Conservation (phyloP, 2,797 vertebrate genomes). For the Sebastes steindachneri region DNA sequence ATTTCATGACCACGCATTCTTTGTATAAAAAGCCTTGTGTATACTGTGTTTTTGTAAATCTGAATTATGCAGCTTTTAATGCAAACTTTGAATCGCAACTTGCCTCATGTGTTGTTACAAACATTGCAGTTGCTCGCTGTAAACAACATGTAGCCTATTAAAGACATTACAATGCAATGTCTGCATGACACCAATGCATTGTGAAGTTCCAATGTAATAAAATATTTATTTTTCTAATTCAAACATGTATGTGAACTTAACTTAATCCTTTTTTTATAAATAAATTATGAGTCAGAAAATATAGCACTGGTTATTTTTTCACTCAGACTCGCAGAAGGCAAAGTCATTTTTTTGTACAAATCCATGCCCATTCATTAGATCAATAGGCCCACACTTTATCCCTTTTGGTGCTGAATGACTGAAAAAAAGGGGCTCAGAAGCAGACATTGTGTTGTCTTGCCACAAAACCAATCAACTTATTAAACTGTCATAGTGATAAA, state of each 20-base stretch:
- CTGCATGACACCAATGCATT: constrained; percentile 60
- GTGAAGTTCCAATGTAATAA: constrained; percentile 64
- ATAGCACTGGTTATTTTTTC: constrained; percentile 10
- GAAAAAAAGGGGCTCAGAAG: neutral
- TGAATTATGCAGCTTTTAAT: constrained; percentile 34
- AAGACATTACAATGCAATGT: constrained; percentile 39
- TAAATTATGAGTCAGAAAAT: constrained; percentile 51
- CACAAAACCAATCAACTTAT: constrained; percentile 51
- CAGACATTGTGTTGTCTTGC: constrained; percentile 3
- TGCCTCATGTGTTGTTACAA: constrained; percentile 22
- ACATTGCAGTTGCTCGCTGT: constrained; percentile 33
- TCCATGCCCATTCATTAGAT: constrained; percentile 5
- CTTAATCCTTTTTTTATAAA: constrained; percentile 66
- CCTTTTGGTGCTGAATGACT: constrained; percentile 33
- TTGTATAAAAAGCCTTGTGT: constrained; percentile 47
- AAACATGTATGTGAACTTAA: constrained; percentile 67
- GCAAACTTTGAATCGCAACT: constrained; percentile 23
- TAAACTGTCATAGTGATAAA: constrained; percentile 47
- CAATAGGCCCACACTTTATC: neutral
- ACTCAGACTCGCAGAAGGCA: neutral
- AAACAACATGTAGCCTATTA: constrained; percentile 13
- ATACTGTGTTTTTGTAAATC: constrained; percentile 48
- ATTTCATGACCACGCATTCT: constrained; percentile 58
- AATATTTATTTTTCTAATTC: constrained; percentile 80
- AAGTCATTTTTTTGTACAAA: neutral